Percentiles rank a stretch among this genome's conserved stretches.
These are phyloP conservation scores for Pseudomyrmex gracilis DNA, from an alignment of 1,140 invertebrate genomes.

Conservation along the genomic window DNA sequence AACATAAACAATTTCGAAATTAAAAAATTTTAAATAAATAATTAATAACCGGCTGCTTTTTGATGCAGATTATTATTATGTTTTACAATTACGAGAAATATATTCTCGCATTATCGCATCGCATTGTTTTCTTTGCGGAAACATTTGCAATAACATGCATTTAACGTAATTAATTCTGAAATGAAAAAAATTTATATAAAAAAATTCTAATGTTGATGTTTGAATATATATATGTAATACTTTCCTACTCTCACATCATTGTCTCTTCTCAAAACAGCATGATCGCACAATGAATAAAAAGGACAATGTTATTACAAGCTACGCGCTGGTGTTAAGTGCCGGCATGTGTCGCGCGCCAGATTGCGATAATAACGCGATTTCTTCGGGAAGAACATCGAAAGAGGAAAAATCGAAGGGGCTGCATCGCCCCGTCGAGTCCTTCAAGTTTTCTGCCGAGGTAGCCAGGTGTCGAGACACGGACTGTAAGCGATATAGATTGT, in stretches of 20 bases:
- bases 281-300: slow-evolving; percentile 42
- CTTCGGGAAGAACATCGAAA: slow-evolving; percentile 26
- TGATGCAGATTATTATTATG: too few species aligned
- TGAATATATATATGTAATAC: neutral
- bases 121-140: neutral
- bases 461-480: slow-evolving; percentile 80
- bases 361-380: slow-evolving; percentile 52
- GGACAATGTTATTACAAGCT: slow-evolving; percentile 15
- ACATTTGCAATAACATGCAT: too few species aligned
- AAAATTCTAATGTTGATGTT: neutral
- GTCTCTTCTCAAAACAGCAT: neutral
- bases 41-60: too few species aligned
- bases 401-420: slow-evolving; percentile 48
- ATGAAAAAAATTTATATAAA: neutral
- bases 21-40: too few species aligned
- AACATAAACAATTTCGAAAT: neutral
- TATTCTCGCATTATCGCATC: too few species aligned
- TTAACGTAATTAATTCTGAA: too few species aligned
- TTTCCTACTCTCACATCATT: neutral
- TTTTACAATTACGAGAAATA: too few species aligned
- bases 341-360: slow-evolving; percentile 11
- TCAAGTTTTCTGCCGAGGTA: slow-evolving; percentile 72
- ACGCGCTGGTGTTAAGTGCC: slow-evolving; percentile 32
- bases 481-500: slow-evolving; percentile 80
- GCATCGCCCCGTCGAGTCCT: neutral